These are phyloP conservation scores for Bubalus kerabau DNA, from an alignment of 2,113 vertebrate genomes.

Conservation along the genomic window DNA sequence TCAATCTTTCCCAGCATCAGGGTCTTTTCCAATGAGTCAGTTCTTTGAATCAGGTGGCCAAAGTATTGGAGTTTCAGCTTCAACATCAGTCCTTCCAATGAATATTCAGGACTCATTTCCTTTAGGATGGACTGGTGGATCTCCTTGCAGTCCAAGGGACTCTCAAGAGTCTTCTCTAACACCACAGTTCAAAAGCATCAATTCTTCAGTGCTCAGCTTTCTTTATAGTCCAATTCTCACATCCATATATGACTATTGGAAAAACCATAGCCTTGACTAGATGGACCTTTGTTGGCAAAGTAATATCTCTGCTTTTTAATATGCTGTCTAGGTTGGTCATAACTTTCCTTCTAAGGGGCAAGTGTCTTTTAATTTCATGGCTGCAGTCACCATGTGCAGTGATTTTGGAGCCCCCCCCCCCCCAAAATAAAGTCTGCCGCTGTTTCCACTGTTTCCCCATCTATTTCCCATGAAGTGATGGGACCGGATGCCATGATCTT, in stretches of 20 bases:
- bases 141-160: neutral
- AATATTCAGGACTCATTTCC: neutral
- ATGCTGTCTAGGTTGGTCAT: neutral
- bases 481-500: neutral
- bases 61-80: neutral
- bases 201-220: neutral
- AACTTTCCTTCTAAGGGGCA: neutral
- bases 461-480: neutral
- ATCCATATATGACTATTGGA: neutral
- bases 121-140: neutral
- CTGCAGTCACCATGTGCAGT: neutral
- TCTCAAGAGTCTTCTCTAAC: neutral
- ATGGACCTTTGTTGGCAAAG: neutral
- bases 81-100: neutral
- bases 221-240: neutral
- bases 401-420: accelerated
- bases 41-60: neutral
- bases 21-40: neutral
- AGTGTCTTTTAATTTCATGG: neutral
- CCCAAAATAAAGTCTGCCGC: neutral
- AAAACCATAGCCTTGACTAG: neutral
- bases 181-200: neutral
- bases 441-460: neutral
- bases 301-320: neutral
- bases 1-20: neutral